Percentiles rank a stretch among this genome's conserved stretches.
phyloP scores from a whole-genome alignment of 2,113 vertebrate species.

The Falcunculus frontatus region DNA sequence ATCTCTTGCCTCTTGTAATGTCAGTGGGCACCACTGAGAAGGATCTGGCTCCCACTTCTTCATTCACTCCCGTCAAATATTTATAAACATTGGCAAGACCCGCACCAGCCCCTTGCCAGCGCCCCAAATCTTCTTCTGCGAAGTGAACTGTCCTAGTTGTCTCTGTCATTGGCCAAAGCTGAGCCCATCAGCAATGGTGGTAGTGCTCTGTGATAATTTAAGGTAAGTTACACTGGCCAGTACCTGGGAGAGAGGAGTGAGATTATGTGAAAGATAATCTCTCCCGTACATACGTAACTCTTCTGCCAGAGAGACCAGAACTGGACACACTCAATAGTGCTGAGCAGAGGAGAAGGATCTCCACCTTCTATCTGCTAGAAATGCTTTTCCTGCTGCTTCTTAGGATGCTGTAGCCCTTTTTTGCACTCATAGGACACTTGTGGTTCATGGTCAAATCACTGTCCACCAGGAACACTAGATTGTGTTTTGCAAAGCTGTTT shows the following conservation, averaged over 20 bases:
- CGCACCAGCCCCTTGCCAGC: neutral
- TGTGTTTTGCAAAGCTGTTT: neutral
- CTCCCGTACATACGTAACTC: neutral
- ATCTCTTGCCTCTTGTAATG: neutral
- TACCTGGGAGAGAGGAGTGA: too few relatives aligned
- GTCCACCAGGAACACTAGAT: neutral
- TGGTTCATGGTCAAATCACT: neutral
- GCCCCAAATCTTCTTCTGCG: neutral
- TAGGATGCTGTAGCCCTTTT: neutral
- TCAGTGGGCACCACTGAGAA: neutral
- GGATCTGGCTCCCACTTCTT: neutral
- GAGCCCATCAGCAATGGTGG: too few relatives aligned
- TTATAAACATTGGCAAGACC: neutral
- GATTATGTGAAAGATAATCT: too few relatives aligned
- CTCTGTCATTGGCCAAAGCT: too few relatives aligned
- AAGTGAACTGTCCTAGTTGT: neutral
- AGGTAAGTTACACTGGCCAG: too few relatives aligned
- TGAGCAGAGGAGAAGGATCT: neutral
- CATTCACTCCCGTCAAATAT: neutral
- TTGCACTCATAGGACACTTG: neutral
- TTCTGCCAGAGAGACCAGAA: neutral
- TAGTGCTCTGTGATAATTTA: too few relatives aligned
- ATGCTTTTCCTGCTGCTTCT: neutral
- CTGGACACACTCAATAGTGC: fast-evolving
- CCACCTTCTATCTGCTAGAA: neutral